These are phyloP conservation scores for Aviceda subcristata DNA, from an alignment of 2,113 vertebrate species.

Conservation along the genomic window DNA sequence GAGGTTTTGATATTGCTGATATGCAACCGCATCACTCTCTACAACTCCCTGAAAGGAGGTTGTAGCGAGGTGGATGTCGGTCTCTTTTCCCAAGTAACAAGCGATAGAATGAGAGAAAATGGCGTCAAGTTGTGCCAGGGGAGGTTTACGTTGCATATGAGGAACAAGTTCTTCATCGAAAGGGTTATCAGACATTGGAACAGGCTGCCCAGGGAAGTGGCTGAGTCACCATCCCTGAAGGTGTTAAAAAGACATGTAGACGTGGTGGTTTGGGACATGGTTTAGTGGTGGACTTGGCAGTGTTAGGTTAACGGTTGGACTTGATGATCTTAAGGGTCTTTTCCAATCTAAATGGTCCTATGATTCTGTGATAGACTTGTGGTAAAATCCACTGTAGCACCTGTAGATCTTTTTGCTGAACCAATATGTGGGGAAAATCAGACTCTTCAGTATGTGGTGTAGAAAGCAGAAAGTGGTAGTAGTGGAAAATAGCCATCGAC, in stretches of 20 bases:
- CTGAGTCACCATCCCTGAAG: not conserved
- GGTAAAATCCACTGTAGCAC: not conserved
- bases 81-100: not conserved
- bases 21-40: not conserved
- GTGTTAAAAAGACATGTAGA: not conserved
- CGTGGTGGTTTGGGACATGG: too few relatives aligned
- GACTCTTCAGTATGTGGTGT: not conserved
- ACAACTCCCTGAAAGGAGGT: not conserved
- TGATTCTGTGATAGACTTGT: not conserved
- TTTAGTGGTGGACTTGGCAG: not conserved
- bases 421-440: not conserved
- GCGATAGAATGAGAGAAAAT: not conserved
- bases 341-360: not conserved
- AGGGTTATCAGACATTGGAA: not conserved
- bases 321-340: not conserved
- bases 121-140: not conserved
- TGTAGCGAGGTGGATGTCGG: not conserved
- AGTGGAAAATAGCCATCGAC: not conserved
- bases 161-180: not conserved
- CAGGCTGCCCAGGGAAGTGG: not conserved
- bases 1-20: too few relatives aligned
- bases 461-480: not conserved
- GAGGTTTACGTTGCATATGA: not conserved
- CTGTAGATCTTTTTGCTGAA: not conserved
- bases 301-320: not conserved